These are phyloP conservation scores for Rotaria socialis DNA, from an alignment of 2,888 invertebrate species.

Conservation along the genomic window DNA sequence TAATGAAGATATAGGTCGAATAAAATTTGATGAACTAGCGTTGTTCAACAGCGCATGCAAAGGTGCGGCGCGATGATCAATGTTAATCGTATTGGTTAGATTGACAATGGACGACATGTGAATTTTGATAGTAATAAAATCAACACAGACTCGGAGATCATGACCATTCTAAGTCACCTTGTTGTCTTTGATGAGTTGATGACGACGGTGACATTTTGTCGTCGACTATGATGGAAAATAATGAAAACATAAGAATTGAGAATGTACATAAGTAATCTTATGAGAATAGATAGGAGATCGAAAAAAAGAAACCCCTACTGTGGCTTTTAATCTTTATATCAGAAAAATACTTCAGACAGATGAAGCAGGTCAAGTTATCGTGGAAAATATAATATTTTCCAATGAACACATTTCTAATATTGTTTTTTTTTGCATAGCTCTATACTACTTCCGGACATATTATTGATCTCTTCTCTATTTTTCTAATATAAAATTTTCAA, in stretches of 20 bases:
- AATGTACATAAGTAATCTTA: no score
- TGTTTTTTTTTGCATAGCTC: neutral
- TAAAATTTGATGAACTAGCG: neutral
- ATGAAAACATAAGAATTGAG: no score
- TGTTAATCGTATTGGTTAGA: neutral
- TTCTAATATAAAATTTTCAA: neutral
- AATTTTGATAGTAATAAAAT: neutral
- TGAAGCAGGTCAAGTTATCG: conserved; percentile 2
- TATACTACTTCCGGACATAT: neutral
- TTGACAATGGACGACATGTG: neutral
- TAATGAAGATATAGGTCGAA: neutral
- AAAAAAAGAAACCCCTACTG: neutral
- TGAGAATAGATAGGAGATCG: neutral
- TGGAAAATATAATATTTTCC: neutral
- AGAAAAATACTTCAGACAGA: neutral
- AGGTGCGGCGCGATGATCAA: neutral
- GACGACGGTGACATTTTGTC: neutral
- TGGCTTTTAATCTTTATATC: neutral
- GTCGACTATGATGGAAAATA: neutral
- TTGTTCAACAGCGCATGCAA: neutral
- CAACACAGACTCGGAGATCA: neutral
- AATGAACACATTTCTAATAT: neutral
- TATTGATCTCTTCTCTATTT: neutral
- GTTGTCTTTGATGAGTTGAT: neutral
- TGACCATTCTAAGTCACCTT: neutral